Conservation (phyloP, 2,797 vertebrate species). For the Manis crassicaudata region DNA sequence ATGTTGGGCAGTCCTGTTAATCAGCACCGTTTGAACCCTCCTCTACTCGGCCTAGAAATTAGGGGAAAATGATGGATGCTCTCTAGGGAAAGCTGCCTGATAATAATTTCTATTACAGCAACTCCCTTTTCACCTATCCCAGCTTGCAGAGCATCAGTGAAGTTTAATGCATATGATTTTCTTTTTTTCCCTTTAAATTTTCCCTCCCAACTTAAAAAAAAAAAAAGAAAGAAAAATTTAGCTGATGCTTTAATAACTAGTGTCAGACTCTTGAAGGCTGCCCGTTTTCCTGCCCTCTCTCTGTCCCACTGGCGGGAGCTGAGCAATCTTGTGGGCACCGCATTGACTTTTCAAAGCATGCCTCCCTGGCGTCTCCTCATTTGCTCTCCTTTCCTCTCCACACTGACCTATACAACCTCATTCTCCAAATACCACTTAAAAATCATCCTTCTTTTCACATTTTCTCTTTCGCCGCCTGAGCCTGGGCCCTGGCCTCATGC, state of each 20-base stretch:
- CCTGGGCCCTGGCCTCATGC: not conserved
- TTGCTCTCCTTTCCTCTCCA: not conserved
- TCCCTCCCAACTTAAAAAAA: not conserved
- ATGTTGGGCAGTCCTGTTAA: not conserved
- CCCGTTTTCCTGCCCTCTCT: not conserved
- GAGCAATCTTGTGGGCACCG: rapidly evolving
- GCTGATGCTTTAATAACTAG: not conserved
- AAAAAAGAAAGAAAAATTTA: not conserved
- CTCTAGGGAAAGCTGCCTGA: not conserved
- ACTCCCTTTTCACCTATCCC: not conserved
- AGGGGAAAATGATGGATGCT: not conserved
- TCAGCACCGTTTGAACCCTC: not conserved
- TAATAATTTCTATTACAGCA: conserved; percentile 5
- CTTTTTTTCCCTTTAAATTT: conserved; percentile 21
- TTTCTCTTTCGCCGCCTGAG: not conserved
- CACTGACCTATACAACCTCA: not conserved
- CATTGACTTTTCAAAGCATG: not conserved
- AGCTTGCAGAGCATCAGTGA: not conserved
- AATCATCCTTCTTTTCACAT: not conserved
- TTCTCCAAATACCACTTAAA: not conserved
- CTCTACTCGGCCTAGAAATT: not conserved
- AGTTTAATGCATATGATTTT: not conserved
- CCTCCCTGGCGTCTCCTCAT: not conserved
- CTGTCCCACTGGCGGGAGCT: not conserved
- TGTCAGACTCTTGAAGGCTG: not conserved